phyloP scores from a whole-genome alignment of 2,797 vertebrate species.

The Lerista edwardsae region DNA sequence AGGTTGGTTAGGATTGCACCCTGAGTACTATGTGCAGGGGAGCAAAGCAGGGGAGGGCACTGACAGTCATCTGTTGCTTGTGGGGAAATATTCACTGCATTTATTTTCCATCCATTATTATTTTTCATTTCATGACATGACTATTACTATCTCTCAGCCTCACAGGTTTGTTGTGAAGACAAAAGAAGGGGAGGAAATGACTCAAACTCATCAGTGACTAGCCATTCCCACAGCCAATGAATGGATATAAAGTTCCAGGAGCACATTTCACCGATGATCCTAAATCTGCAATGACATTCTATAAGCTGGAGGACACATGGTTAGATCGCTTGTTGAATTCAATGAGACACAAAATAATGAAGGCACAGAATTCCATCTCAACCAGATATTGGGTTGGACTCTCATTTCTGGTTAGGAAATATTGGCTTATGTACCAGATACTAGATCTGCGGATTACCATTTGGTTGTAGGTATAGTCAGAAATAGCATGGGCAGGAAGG shows the following conservation, averaged over 20 bases:
- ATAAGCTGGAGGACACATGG: background rate
- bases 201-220: conserved; percentile 18
- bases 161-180: no score
- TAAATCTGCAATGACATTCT: background rate
- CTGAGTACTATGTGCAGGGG: no score
- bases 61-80: no score
- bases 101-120: no score
- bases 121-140: no score
- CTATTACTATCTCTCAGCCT: no score
- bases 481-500: background rate
- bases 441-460: background rate
- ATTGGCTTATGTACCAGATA: background rate
- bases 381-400: background rate
- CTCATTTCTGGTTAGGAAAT: background rate
- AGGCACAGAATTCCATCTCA: no score
- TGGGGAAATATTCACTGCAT: no score
- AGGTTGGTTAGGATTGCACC: no score
- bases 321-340: background rate
- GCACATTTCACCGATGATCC: no score
- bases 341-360: background rate
- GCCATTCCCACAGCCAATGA: background rate
- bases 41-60: no score
- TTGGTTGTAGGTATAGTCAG: background rate
- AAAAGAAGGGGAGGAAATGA: no score
- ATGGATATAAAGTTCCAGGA: background rate